Evolutionary conservation across 2,113 vertebrate species (phyloP), one percentile per base, ranked within the genome.

Genomic region (Lepidothrix coronata): DNA sequence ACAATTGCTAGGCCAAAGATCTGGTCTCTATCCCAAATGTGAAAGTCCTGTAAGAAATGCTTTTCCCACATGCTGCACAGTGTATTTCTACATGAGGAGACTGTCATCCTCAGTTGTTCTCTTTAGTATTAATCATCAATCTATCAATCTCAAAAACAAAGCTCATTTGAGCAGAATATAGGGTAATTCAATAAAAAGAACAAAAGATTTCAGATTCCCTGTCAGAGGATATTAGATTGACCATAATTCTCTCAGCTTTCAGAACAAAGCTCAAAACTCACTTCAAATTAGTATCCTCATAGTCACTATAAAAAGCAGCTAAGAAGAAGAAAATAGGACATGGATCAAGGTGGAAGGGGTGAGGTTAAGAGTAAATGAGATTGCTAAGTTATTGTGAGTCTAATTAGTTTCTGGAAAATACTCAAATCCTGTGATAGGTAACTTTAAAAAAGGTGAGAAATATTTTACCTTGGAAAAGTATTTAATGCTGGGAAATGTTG

Each of bases 131-230:
- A 96, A 85, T 63, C 54, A 55, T 24, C 21, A 84, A 75, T 63
- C 62, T 93, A 93, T 68, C 74, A 94, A 83, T 89, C 66, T 88
- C 66, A 90, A 91, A 93, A 72, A 75, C 5, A 6, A 90, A 93
- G 49, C 49, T 54, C 41, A 74, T 24, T 48, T 59, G 71, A 92
- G 76, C 63, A 92, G 85, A 80, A 95, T 74, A 92, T 35, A 81
- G 58, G 48, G n/a, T 92, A 92, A 88, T 92, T 96, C 77, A 77
- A 93, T 83, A 91, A 95, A 89, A 57, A 94, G 59, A 76, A 80
- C 74, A 92, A 91, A 95, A 76, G 73, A 89, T 78, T 80, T 90
- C 68, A 85, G 63, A 81, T 91, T 91, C 74, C 41, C 35, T 88
- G 59, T 91, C 85, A 93, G 83, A 88, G 55, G 11, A 76, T 51